Evolutionary conservation across 2,888 invertebrate genomes (phyloP), one percentile per base, ranked within the genome.

Genomic region (Luffia ferchaultella): DNA sequence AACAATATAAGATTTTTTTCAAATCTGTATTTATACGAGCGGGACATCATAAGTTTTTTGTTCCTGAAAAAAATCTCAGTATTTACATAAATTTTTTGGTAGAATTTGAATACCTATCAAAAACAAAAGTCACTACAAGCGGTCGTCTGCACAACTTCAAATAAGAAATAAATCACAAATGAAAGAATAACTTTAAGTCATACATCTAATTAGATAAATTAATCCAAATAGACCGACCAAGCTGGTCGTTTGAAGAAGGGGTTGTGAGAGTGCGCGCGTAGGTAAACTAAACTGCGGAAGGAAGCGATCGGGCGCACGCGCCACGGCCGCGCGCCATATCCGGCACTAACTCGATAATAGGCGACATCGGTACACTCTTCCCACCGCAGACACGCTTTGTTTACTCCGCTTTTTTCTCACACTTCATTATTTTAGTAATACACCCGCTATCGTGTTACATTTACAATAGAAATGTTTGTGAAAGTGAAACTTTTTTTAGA

Each of bases 291-390:
- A 61, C 67, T 42, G 73, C 76, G 82, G 82, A 83, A 77, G 70
- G 68, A 70, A 70, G 60, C 71, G 71, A 73, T 70, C 54, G 45
- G 20, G 66, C 70, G 70, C 79, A 71, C 77, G 69, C 75, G 70
- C 62, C 70, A 70, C 63, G 80, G 77, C 82, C 46, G 50, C 19
- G n/a, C 17, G 52, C 67, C 67, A 62, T 69, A 72, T 80, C 80
- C 80, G 77, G 62, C 66, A 59, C 61, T 76, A 76, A 78, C 76
- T 75, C 70, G 70, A 80, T 74, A 83, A 85, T 84, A 79, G 74
- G 80, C 70, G 85, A 83, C 77, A 76, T 85, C 85, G 77, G 85
- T 73, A 56, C 60, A 61, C 64, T 62, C 62, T 65, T 65, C 67
- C 68, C 68, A 64, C 43, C n/a, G 30, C 47, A 16, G 30, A 45